Conservation (phyloP, 2,888 invertebrate genomes). For the Muschampia plurimacula region DNA sequence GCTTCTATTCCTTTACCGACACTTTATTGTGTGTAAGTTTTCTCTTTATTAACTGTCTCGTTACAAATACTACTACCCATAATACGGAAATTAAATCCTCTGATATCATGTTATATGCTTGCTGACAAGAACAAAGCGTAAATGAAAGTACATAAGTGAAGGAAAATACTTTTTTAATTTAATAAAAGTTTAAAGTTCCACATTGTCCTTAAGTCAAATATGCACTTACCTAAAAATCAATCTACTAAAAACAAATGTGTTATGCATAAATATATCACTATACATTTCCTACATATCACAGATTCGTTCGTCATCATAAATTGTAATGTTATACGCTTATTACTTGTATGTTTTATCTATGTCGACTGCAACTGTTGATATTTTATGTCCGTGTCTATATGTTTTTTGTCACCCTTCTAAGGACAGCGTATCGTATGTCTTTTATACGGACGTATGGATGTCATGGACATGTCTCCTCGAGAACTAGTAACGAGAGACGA, state of each 20-base stretch:
- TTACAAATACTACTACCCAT: no score
- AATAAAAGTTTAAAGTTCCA: no score
- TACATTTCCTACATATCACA: neutral
- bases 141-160: no score
- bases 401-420: conserved; percentile 30
- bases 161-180: no score
- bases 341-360: conserved; percentile 23
- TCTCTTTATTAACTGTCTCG: no score
- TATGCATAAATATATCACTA: neutral
- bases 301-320: conserved; percentile 21
- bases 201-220: no score
- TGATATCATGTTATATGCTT: no score
- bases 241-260: neutral
- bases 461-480: neutral
- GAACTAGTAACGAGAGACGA: conserved; percentile 4
- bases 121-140: no score
- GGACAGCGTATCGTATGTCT: conserved; percentile 30
- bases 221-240: neutral
- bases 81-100: no score
- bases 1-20: no score
- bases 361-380: conserved; percentile 25
- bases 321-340: conserved; percentile 30
- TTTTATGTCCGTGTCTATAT: conserved; percentile 31
- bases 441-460: neutral
- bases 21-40: no score